Conservation (phyloP, 2,888 invertebrate species). For the Callimorpha dominula region DNA sequence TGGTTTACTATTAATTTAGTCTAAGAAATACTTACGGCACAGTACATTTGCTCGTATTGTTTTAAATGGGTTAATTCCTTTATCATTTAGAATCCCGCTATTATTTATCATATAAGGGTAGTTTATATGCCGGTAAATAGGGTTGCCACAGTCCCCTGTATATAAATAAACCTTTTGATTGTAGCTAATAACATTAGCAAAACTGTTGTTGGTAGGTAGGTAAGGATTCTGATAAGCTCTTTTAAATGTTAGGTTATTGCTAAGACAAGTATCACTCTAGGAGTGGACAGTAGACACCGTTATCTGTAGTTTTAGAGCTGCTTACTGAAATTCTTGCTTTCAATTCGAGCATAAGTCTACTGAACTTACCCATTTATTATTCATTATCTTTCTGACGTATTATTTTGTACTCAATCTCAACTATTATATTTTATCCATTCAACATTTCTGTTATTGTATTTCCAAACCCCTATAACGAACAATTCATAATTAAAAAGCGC, state of each 20-base stretch:
- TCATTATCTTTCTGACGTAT: background rate
- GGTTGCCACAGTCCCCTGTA: background rate
- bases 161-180: background rate
- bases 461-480: constrained; percentile 30
- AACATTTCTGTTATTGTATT: constrained; percentile 22
- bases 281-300: no score
- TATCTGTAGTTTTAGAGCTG: background rate
- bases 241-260: background rate
- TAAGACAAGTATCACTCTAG: background rate
- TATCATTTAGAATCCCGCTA: no score
- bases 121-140: background rate
- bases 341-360: background rate
- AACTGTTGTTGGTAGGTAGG: background rate
- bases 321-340: background rate
- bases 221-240: background rate
- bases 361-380: background rate
- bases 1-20: no score
- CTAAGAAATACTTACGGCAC: no score
- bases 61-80: no score
- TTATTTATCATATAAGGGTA: no score
- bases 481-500: constrained; percentile 53
- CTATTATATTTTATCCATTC: background rate
- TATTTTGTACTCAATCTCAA: background rate
- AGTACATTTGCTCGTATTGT: no score
- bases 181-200: background rate